Base-by-base conservation (phyloP, 2,113 vertebrate genomes). In the Embiotoca jacksoni region DNA sequence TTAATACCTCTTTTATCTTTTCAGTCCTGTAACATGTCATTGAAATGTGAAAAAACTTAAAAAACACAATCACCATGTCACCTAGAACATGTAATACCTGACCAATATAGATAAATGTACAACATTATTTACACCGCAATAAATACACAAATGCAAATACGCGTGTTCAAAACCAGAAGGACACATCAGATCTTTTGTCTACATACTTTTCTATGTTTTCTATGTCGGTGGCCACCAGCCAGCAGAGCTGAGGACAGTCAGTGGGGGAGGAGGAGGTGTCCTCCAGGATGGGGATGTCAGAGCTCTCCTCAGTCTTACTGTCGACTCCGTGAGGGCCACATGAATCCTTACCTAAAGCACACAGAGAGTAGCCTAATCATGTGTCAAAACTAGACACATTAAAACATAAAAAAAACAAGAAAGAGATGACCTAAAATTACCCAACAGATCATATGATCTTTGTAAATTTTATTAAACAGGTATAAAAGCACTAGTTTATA, bases 211-310 rank as follows among this genome's bases (percentile, higher is more conserved):
- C 97, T 56, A 96, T 97, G 89, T 97, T 98, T 88, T 98, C 96
- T 77, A 98, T 98, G 91, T 98, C 97, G 54, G 94, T 95, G 90
- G 96, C 96, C 94, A 98, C 95, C 91, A 97, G 96, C 96, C 96
- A 97, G 89, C 93, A 93, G 82, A 96, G 95, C 73, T 97, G 96
- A 82, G 96, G 96, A 86, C 88, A 92, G 78, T 98, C 97, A 86
- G 91, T 84, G n/a, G 96, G 96, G 78, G 97, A 95, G 56, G 96
- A 95, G 1, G 95, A 96, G 0, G 94, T 95, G 78, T 99, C 97
- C 90, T 98, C 98, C 82, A 97, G 94, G 88, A 97, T 97, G 64
- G 97, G 97, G 80, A 96, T 94, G 88, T 98, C 96, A 0, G 95
- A 96, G 86, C 93, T 95, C 49, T 98, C 97, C 23, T 98, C 98